These are phyloP conservation scores for Aphelocoma californica DNA, from an alignment of 2,797 vertebrate species.

Conservation along the genomic window DNA sequence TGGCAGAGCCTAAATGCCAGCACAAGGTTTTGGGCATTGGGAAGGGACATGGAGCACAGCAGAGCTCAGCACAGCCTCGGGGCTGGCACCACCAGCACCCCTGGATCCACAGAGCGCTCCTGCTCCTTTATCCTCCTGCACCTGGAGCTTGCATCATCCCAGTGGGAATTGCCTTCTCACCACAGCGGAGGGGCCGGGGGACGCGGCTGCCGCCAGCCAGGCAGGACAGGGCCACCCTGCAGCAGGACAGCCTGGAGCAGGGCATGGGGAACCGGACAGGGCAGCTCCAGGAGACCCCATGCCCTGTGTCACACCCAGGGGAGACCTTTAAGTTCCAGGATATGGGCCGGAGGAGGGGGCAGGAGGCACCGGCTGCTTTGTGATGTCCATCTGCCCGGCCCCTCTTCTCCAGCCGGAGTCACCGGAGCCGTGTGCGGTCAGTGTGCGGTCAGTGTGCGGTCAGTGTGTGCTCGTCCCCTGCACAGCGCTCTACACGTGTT, in stretches of 20 bases:
- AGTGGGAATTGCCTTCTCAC: background rate
- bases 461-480: background rate
- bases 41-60: background rate
- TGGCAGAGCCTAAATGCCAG: background rate
- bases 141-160: background rate
- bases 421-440: background rate
- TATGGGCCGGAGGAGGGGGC: background rate
- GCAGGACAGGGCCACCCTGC: background rate
- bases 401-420: background rate
- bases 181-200: background rate
- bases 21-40: accelerated
- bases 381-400: background rate
- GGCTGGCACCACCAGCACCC: background rate
- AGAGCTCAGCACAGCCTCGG: background rate
- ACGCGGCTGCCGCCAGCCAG: background rate
- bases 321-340: background rate
- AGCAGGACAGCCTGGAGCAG: background rate
- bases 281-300: background rate
- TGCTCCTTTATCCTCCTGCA: background rate
- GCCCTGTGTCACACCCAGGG: background rate
- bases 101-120: background rate
- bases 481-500: accelerated
- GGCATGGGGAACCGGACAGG: accelerated
- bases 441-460: background rate
- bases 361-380: background rate